Percentiles rank a stretch among this genome's conserved stretches.
Evolutionary conservation across 2,797 vertebrate species (phyloP).

Genomic region (Tokudaia muenninki): DNA sequence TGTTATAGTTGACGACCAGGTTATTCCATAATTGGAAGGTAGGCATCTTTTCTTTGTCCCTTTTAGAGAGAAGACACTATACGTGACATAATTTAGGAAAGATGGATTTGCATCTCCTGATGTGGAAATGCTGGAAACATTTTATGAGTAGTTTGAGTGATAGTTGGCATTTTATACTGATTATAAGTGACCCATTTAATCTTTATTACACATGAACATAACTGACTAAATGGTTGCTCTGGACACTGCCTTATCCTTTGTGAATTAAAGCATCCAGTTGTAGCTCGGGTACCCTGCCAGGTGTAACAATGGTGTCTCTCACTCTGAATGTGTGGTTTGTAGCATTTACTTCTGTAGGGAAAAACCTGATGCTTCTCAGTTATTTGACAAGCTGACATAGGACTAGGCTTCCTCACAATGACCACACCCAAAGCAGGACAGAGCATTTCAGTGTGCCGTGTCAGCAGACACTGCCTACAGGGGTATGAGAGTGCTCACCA

Average conservation of each 20-base stretch:
- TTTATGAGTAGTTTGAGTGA: not conserved
- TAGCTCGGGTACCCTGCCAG: not conserved
- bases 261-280: not conserved
- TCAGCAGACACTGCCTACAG: not conserved
- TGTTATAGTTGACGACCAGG: not conserved
- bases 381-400: not conserved
- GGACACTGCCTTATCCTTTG: not conserved
- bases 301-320: not conserved
- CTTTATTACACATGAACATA: constrained; percentile 23
- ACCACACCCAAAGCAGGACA: not conserved
- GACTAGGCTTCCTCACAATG: not conserved
- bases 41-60: not conserved
- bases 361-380: not conserved
- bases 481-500: not conserved
- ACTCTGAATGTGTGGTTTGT: not conserved
- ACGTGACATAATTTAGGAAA: not conserved
- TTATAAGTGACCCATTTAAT: not conserved
- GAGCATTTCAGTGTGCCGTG: not conserved
- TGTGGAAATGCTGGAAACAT: not conserved
- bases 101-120: not conserved
- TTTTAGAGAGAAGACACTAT: constrained; percentile 20
- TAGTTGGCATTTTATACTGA: not conserved
- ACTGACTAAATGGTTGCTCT: not conserved
- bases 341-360: not conserved
- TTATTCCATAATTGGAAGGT: not conserved